These are phyloP conservation scores for Diadromus collaris DNA, from an alignment of 2,888 invertebrate species.

Conservation along the genomic window DNA sequence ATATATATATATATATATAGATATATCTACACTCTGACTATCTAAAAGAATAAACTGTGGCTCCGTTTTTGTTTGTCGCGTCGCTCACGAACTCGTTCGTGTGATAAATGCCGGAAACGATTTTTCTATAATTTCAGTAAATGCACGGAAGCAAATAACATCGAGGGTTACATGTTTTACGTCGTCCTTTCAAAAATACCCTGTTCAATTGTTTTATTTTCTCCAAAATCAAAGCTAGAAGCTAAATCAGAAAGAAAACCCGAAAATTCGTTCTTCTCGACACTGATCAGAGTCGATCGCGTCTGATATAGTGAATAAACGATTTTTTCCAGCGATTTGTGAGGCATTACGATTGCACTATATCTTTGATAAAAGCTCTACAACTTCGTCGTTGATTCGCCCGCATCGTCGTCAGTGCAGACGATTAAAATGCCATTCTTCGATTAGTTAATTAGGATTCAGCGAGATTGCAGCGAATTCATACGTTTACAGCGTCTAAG, in stretches of 20 bases:
- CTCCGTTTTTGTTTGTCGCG: slow-evolving; percentile 14
- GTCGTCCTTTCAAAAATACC: slow-evolving; percentile 52
- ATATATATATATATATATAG: slow-evolving; percentile 29
- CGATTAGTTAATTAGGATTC: not conserved
- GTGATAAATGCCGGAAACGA: slow-evolving; percentile 7
- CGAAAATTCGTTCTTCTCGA: slow-evolving; percentile 1
- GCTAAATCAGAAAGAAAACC: slow-evolving; percentile 14
- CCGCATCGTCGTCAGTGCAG: slow-evolving; percentile 2
- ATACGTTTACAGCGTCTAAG: slow-evolving; percentile 9
- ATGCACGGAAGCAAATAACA: slow-evolving; percentile 38
- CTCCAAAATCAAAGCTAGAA: slow-evolving; percentile 22
- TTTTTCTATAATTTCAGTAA: not conserved
- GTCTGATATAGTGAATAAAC: slow-evolving; percentile 18
- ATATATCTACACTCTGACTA: slow-evolving; percentile 40
- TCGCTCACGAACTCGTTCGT: slow-evolving; percentile 23
- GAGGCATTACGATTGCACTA: slow-evolving; percentile 43
- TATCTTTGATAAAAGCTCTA: slow-evolving; percentile 53
- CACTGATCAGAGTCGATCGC: not conserved
- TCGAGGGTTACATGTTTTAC: slow-evolving; percentile 39
- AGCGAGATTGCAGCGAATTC: slow-evolving; percentile 9
- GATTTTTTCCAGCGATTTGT: slow-evolving; percentile 18
- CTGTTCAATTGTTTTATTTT: slow-evolving; percentile 48
- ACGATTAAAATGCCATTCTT: slow-evolving; percentile 17
- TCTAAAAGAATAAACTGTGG: slow-evolving; percentile 40
- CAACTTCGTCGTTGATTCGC: slow-evolving; percentile 17